Conservation (phyloP, 2,113 vertebrate genomes). For the Tricholaema leucomelas region DNA sequence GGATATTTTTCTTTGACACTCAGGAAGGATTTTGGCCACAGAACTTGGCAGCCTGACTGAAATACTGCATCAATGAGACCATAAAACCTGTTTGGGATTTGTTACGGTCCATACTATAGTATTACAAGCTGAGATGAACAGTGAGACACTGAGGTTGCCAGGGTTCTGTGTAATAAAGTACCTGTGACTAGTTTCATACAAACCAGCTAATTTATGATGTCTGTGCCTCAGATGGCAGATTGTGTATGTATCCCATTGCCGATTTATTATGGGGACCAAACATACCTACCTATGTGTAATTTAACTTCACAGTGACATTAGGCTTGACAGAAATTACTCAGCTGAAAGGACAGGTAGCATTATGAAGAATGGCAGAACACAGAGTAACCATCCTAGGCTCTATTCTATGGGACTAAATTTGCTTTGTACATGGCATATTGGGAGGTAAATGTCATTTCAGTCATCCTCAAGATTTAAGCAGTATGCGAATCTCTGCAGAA, state of each 20-base stretch:
- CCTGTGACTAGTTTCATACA: not conserved
- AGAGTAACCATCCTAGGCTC: not conserved
- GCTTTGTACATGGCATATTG: not conserved
- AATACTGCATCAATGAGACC: conserved; percentile 15
- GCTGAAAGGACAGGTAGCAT: not conserved
- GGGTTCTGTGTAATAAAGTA: conserved; percentile 12
- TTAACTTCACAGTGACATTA: conserved; percentile 29
- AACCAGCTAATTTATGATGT: conserved; percentile 49
- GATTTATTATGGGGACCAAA: conserved; percentile 32
- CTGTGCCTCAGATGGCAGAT: conserved; percentile 33
- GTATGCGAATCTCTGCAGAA: not conserved
- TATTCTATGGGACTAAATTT: conserved; percentile 1
- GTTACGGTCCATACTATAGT: conserved; percentile 24
- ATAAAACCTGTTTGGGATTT: conserved; percentile 51
- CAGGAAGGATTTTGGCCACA: not conserved
- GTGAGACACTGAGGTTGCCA: not conserved
- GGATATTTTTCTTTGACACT: not conserved
- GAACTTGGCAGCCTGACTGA: not conserved
- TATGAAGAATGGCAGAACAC: conserved; percentile 8
- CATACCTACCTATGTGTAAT: conserved; percentile 20
- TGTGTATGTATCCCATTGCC: not conserved
- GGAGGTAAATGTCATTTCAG: conserved; percentile 32
- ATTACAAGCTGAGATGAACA: conserved; percentile 36
- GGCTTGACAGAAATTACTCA: conserved; percentile 10
- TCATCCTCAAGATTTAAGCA: conserved; percentile 12